Evolutionary conservation across 2,888 invertebrate species (phyloP), one percentile per base, ranked within the genome.

Genomic region (Andrena bicolor): DNA sequence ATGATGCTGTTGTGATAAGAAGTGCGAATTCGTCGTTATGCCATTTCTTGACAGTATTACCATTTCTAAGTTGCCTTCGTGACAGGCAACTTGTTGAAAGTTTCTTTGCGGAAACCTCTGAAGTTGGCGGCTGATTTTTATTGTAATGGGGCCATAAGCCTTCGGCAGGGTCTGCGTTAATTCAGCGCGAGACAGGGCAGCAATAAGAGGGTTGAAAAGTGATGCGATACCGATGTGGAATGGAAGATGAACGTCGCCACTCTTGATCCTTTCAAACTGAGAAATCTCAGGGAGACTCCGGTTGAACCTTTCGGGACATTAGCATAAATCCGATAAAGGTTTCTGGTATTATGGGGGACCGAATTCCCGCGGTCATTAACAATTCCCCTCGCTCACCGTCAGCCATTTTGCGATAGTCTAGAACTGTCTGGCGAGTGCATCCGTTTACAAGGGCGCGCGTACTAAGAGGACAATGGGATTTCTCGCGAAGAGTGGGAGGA

Each of bases 311-410:
- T 23, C 68, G 35, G 72, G 75, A 80, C 85, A 90, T 90, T 90
- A 88, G 86, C 90, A 90, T 90, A 90, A 90, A 90, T 90, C 85
- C 86, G 83, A 88, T 85, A 80, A 84, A 84, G 85, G 84, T 80
- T 80, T 66, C 70, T 65, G 84, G 83, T 80, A 84, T 90, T 88
- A 89, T 87, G 84, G 86, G 75, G 82, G 79, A 76, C 80, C 82
- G 81, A 87, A 86, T 89, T 90, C 86, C 85, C 83, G 63, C 23
- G 77, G 66, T 64, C 77, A 76, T 80, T 82, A 75, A 78, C 75
- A 61, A 79, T 78, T 74, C 78, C 61, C 66, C 70, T 68, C 65
- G 76, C 60, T 72, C 61, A 68, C 61, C 73, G 35, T 64, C 61
- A 23, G 48, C 76, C 64, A 48, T 30, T 73, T 48, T 61, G n/a